Conservation (phyloP, 1,140 invertebrate species). For the Drosophila simulans region DNA sequence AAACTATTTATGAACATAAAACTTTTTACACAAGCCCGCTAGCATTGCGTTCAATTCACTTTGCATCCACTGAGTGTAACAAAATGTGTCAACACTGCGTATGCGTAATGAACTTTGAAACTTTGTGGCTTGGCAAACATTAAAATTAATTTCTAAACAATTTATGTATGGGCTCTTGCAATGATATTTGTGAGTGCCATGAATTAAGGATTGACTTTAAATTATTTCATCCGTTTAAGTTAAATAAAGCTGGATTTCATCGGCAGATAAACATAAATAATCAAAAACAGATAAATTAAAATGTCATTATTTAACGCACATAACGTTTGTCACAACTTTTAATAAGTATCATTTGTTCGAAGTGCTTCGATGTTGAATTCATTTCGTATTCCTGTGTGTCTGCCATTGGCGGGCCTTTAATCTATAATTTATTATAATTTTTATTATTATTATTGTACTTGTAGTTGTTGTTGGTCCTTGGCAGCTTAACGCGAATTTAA, state of each 20-base stretch:
- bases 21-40: neutral
- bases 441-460: conserved; percentile 20
- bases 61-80: neutral
- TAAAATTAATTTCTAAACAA: neutral
- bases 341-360: conserved; percentile 12
- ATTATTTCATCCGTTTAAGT: neutral
- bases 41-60: neutral
- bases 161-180: neutral
- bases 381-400: neutral
- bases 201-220: neutral
- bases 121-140: neutral
- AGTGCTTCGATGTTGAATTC: neutral
- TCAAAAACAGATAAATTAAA: neutral
- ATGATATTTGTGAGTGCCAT: neutral
- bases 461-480: conserved; percentile 3
- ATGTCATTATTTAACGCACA: neutral
- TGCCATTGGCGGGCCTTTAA: conserved; percentile 44
- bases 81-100: conserved; percentile 9
- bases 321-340: neutral
- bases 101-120: conserved; percentile 8
- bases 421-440: conserved; percentile 67
- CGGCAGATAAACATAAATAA: neutral
- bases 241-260: neutral
- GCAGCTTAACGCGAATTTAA: conserved; percentile 46
- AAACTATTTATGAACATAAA: neutral